Conservation (phyloP, 2,797 vertebrate genomes). For the Coregonus sp. region DNA sequence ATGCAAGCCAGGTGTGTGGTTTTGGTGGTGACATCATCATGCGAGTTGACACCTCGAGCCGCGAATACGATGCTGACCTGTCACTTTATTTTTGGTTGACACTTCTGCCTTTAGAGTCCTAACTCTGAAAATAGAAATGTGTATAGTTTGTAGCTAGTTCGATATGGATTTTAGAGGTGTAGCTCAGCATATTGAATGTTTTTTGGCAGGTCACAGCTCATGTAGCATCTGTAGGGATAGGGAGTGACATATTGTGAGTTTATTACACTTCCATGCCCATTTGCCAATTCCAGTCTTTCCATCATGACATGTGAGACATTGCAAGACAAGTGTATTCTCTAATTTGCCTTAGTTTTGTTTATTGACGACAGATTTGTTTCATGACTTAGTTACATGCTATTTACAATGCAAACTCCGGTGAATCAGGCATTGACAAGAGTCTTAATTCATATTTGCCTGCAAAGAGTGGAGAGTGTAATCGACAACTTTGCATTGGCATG, state of each 20-base stretch:
- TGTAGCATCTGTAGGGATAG: too few relatives aligned
- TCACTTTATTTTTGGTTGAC: constrained; percentile 4
- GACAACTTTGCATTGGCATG: neutral
- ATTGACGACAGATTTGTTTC: neutral
- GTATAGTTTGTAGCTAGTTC: neutral
- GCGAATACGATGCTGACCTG: constrained; percentile 19
- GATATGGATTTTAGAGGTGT: neutral
- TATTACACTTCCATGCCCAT: neutral
- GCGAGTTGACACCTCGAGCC: constrained; percentile 20
- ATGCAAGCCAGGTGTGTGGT: neutral
- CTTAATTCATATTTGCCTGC: constrained; percentile 14
- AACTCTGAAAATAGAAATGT: neutral
- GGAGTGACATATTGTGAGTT: too few relatives aligned
- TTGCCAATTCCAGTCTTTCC: neutral
- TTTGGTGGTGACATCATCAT: neutral
- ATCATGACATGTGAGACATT: neutral
- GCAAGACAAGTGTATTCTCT: neutral
- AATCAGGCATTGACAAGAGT: neutral
- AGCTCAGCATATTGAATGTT: neutral
- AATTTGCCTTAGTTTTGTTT: neutral
- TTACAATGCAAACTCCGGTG: constrained; percentile 47
- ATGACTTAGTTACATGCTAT: constrained; percentile 20
- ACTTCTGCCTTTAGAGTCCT: neutral
- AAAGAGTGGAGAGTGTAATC: constrained; percentile 11
- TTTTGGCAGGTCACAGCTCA: neutral